Percentiles rank a stretch among this genome's conserved stretches.
phyloP scores from a whole-genome alignment of 2,797 vertebrate genomes.

The Philypnodon macrostomus region DNA sequence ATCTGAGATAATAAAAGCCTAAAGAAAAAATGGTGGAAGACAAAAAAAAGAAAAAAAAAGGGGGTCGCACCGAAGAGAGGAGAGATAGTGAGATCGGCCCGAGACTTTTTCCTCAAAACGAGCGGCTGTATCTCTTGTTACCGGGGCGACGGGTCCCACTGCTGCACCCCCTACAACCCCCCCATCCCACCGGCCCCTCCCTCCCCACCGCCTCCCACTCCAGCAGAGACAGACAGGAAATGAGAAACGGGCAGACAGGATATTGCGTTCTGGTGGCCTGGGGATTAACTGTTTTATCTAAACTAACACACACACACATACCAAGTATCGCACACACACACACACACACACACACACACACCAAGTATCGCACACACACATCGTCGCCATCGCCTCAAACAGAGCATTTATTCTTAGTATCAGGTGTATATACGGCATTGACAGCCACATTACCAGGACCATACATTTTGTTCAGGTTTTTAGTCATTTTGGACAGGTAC shows the following conservation, averaged over 20 bases:
- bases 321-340: constrained; percentile 41
- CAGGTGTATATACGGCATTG: constrained; percentile 62
- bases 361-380: constrained; percentile 41
- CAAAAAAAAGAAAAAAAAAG: constrained; percentile 69
- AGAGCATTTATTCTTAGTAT: constrained; percentile 70
- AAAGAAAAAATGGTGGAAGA: constrained; percentile 70
- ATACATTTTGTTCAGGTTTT: constrained; percentile 46
- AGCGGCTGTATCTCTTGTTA: constrained; percentile 84
- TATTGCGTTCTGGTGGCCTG: constrained; percentile 91
- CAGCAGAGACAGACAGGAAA: constrained; percentile 87
- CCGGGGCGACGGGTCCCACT: constrained; percentile 82
- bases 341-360: too few relatives aligned
- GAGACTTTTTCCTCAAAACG: constrained; percentile 78
- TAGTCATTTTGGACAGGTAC: constrained; percentile 48
- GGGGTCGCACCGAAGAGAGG: constrained; percentile 63
- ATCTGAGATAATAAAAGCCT: constrained; percentile 90
- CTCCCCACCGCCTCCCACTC: constrained; percentile 70
- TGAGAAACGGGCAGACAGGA: constrained; percentile 91
- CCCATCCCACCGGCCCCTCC: constrained; percentile 69
- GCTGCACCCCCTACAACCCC: constrained; percentile 71
- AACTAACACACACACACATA: constrained; percentile 78
- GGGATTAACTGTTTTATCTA: constrained; percentile 88
- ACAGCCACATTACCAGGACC: constrained; percentile 50
- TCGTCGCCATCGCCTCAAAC: constrained; percentile 52
- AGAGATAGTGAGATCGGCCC: constrained; percentile 73